These are phyloP conservation scores for Epirrhoe alternata DNA, from an alignment of 2,888 invertebrate genomes.

Conservation along the genomic window DNA sequence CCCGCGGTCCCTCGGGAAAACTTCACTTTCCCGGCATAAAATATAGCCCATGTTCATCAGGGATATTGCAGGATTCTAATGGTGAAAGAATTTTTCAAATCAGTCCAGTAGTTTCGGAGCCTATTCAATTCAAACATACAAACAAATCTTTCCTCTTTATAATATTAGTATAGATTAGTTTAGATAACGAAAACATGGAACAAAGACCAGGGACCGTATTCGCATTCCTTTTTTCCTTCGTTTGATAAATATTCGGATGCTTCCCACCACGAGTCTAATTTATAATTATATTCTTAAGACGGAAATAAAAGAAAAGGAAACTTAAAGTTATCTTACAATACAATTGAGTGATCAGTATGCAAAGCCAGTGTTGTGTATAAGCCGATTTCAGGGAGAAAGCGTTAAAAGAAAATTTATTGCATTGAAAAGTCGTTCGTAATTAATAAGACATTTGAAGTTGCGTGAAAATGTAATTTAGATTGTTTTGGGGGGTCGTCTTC, in stretches of 20 bases:
- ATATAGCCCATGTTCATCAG: no score
- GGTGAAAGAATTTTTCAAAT: no score
- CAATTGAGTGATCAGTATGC: constrained; percentile 76
- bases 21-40: no score
- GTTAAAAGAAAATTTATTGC: constrained; percentile 85
- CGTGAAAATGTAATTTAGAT: constrained; percentile 86
- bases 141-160: no score
- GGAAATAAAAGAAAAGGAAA: constrained; percentile 51
- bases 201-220: no score
- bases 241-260: no score
- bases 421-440: constrained; percentile 84
- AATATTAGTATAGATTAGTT: no score
- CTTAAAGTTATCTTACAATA: constrained; percentile 57
- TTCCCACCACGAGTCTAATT: constrained; percentile 18
- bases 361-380: constrained; percentile 77
- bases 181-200: neutral
- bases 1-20: no score
- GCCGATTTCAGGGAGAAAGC: constrained; percentile 75
- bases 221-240: no score
- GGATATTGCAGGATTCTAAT: no score
- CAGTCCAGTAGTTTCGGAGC: no score
- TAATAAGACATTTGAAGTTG: constrained; percentile 86
- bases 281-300: constrained; percentile 32
- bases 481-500: constrained; percentile 80
- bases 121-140: no score